Evolutionary conservation across 1,140 invertebrate genomes (phyloP).

Genomic region (Lithobius niger): DNA sequence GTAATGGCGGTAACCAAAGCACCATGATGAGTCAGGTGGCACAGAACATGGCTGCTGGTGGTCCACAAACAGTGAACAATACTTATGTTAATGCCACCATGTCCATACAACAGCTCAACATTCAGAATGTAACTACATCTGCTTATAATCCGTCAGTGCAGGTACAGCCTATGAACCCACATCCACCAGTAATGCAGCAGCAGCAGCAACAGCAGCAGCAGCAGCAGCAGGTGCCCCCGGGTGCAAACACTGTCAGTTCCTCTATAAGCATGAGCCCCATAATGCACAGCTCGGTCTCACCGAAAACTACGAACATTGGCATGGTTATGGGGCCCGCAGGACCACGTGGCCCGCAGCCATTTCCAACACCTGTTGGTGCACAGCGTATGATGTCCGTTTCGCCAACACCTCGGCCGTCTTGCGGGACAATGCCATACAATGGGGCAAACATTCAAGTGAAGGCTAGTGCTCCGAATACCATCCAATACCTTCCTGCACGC

Average conservation of each 20-base stretch:
- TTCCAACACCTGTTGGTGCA: constrained; percentile 9
- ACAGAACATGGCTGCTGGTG: constrained; percentile 23
- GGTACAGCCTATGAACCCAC: constrained; percentile 13
- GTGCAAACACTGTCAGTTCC: constrained; percentile 18
- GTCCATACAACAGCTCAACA: constrained; percentile 40
- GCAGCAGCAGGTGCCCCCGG: constrained; percentile 1
- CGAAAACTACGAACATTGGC: constrained; percentile 14
- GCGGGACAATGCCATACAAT: constrained; percentile 35
- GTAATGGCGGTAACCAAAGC: constrained; percentile 12
- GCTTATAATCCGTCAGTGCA: constrained; percentile 18
- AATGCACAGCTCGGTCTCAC: constrained; percentile 17
- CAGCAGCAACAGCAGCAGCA: constrained; percentile 12
- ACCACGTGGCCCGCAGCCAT: constrained; percentile 17
- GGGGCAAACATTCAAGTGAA: constrained; percentile 52
- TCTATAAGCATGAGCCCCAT: constrained; percentile 19
- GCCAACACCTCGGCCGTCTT: constrained; percentile 21
- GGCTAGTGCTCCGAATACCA: constrained; percentile 90
- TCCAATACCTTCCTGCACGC: constrained; percentile 89
- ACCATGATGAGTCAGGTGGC: constrained; percentile 23
- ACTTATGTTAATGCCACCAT: constrained; percentile 39
- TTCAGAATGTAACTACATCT: constrained; percentile 32
- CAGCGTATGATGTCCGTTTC: constrained; percentile 16
- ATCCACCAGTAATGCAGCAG: constrained; percentile 12
- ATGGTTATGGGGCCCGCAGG: constrained; percentile 17
- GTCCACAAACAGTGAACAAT: constrained; percentile 38